phyloP scores from a whole-genome alignment of 2,797 vertebrate species.

The Cirrhinus molitorella region DNA sequence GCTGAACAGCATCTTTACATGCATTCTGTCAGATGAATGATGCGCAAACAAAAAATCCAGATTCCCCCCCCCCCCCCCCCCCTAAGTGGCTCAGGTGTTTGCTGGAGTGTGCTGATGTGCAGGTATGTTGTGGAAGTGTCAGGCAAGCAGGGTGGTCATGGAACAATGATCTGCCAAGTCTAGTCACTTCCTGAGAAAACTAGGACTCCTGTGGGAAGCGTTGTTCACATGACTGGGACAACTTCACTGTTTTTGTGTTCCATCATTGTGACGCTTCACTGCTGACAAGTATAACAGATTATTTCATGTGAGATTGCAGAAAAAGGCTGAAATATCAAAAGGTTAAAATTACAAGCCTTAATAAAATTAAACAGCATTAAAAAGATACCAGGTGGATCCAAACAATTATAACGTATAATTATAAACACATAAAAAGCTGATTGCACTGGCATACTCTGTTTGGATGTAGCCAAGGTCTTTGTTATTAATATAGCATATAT shows the following conservation, averaged over 20 bases:
- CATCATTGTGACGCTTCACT: constrained; percentile 14
- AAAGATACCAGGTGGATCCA: background rate
- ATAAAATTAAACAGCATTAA: background rate
- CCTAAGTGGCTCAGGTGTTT: constrained; percentile 29
- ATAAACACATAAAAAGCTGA: background rate
- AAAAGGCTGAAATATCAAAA: background rate
- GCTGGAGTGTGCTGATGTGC: constrained; percentile 23
- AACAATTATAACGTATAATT: background rate
- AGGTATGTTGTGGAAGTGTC: constrained; percentile 26
- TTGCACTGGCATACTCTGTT: background rate
- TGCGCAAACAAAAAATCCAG: constrained; percentile 24
- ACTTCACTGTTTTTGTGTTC: background rate
- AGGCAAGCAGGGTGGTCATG: constrained; percentile 29
- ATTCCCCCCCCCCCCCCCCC: too few species aligned
- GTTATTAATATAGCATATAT: background rate
- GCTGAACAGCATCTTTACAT: constrained; percentile 12
- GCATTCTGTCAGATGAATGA: constrained; percentile 32
- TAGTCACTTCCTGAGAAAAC: constrained; percentile 26
- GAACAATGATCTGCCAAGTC: constrained; percentile 18
- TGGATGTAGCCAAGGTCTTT: background rate
- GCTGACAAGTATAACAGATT: background rate
- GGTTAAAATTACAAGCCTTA: background rate
- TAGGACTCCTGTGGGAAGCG: constrained; percentile 7
- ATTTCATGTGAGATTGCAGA: constrained; percentile 16
- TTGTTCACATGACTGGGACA: constrained; percentile 21